phyloP scores from a whole-genome alignment of 2,888 invertebrate species.

The Drosophila paramelanica region DNA sequence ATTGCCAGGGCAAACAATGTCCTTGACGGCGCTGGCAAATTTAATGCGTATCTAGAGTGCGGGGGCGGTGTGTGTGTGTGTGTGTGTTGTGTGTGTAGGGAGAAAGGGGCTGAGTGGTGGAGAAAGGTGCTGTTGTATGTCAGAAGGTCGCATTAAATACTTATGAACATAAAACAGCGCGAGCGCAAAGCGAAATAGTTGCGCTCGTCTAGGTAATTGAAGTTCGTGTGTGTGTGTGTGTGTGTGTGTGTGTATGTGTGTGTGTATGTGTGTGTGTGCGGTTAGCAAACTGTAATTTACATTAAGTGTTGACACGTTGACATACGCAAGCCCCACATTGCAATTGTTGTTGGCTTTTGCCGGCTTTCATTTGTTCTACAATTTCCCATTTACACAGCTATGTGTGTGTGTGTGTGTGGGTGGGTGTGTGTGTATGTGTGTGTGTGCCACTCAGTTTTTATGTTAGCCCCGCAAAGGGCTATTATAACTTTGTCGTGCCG shows the following conservation, averaged over 20 bases:
- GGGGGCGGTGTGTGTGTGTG: too few relatives aligned
- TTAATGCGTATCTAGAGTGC: slow-evolving; percentile 1
- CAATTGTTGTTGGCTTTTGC: slow-evolving; percentile 67
- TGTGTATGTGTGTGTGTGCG: slow-evolving; percentile 33
- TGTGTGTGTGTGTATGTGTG: slow-evolving; percentile 1
- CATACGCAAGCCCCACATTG: slow-evolving; percentile 53
- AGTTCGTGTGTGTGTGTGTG: slow-evolving; percentile 20
- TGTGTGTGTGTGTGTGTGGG: slow-evolving; percentile 17
- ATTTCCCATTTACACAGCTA: slow-evolving; percentile 24
- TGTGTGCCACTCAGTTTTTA: slow-evolving; percentile 4
- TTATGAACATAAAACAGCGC: slow-evolving; percentile 57
- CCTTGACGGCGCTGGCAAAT: slow-evolving; percentile 39
- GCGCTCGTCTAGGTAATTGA: slow-evolving; percentile 64
- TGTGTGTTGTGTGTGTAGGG: not conserved
- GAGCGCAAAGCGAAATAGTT: slow-evolving; percentile 50
- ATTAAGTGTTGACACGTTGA: slow-evolving; percentile 76
- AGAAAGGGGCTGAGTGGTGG: not conserved
- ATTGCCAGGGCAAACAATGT: slow-evolving; percentile 39
- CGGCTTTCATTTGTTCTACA: slow-evolving; percentile 57
- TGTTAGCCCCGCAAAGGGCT: slow-evolving; percentile 62
- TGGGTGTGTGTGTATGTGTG: slow-evolving; percentile 15
- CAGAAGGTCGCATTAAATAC: slow-evolving; percentile 66
- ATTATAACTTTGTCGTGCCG: slow-evolving; percentile 74
- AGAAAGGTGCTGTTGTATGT: slow-evolving; percentile 7
- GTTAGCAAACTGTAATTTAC: slow-evolving; percentile 76